phyloP scores from a whole-genome alignment of 2,888 invertebrate genomes.

The Cantharis rustica region DNA sequence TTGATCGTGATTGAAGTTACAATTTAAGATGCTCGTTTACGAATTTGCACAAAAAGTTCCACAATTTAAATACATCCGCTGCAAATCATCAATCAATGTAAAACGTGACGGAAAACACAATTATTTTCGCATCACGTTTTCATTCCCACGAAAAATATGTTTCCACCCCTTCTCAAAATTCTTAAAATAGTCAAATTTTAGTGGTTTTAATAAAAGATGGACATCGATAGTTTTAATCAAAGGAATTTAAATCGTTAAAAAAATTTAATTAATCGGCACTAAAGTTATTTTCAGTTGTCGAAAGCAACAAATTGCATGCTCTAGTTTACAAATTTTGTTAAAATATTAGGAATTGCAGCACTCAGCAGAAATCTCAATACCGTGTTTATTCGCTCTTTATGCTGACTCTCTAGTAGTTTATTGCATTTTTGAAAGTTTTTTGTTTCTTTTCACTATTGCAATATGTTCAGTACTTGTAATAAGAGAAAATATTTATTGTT shows the following conservation, averaged over 20 bases:
- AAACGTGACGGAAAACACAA: constrained; percentile 30
- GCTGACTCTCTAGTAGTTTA: neutral
- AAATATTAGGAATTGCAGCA: neutral
- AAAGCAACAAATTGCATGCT: neutral
- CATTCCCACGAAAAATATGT: constrained; percentile 22
- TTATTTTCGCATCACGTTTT: constrained; percentile 31
- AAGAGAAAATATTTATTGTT: neutral
- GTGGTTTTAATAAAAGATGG: neutral
- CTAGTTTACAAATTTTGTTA: neutral
- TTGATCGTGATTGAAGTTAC: neutral
- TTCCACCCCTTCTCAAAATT: constrained; percentile 8
- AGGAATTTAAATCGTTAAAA: neutral
- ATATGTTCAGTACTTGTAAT: neutral
- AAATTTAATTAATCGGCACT: neutral
- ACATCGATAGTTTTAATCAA: neutral
- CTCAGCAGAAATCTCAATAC: neutral
- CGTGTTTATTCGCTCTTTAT: neutral
- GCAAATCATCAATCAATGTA: constrained; percentile 29
- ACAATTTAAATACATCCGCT: constrained; percentile 25
- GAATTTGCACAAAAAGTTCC: constrained; percentile 4
- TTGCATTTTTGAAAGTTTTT: neutral
- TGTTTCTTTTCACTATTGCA: neutral
- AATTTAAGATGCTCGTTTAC: constrained; percentile 3
- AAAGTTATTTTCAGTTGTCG: neutral
- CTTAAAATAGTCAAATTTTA: constrained; percentile 1